A percentile compares a stretch with the other conserved stretches of the same genome.
Conservation (phyloP, 2,797 vertebrate species). For the Lagorchestes hirsutus region DNA sequence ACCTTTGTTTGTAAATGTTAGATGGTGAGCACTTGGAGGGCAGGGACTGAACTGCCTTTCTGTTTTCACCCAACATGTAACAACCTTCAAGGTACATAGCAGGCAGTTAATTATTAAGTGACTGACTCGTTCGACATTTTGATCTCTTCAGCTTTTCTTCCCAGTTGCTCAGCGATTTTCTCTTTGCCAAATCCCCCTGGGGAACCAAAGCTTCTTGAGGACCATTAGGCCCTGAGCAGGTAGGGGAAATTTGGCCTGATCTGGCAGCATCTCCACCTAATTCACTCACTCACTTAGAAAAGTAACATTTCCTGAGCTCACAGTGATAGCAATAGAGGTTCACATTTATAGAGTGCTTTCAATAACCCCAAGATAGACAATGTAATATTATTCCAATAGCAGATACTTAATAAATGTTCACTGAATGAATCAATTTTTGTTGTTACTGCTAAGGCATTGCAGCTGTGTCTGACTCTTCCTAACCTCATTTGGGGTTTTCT, state of each 20-base stretch:
- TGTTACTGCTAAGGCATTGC: background rate
- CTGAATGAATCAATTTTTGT: background rate
- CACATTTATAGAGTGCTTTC: background rate
- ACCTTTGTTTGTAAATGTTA: background rate
- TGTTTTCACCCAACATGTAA: background rate
- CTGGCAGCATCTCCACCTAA: background rate
- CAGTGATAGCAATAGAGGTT: background rate
- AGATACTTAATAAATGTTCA: background rate
- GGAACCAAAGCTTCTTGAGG: background rate
- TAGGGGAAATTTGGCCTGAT: background rate
- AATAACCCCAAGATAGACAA: background rate
- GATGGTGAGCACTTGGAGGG: background rate
- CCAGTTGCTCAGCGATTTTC: background rate
- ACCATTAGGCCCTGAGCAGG: background rate
- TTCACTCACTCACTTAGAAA: background rate
- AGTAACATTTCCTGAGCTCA: conserved; percentile 7
- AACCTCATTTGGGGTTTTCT: background rate
- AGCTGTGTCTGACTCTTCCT: background rate
- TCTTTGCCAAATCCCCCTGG: background rate
- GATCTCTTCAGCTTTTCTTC: background rate
- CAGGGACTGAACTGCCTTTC: background rate
- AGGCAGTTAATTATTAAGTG: background rate
- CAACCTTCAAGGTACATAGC: background rate
- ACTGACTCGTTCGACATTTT: background rate
- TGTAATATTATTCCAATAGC: background rate